phyloP scores from a whole-genome alignment of 2,113 vertebrate genomes.

The Xyrauchen texanus region DNA sequence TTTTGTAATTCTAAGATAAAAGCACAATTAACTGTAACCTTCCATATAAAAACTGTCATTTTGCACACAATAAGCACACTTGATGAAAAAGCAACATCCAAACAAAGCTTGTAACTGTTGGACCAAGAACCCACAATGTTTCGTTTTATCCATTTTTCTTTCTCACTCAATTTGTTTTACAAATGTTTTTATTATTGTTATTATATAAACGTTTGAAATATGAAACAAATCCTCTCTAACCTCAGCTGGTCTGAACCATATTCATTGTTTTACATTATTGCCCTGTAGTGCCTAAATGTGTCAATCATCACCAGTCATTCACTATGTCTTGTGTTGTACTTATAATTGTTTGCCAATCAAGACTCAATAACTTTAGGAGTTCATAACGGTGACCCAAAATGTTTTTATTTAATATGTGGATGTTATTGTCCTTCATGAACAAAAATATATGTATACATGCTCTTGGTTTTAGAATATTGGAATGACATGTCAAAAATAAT shows the following conservation, averaged over 20 bases:
- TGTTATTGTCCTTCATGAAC: not conserved
- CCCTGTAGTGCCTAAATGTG: conserved; percentile 4
- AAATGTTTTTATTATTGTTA: not conserved
- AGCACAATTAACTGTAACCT: not conserved
- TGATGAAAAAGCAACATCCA: conserved; percentile 26
- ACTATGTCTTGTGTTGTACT: not conserved
- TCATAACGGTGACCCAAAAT: not conserved
- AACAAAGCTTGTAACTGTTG: conserved; percentile 1
- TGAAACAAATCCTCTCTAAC: conserved; percentile 26
- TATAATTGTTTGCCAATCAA: not conserved
- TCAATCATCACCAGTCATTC: not conserved
- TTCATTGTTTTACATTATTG: conserved; percentile 29
- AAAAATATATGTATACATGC: not conserved
- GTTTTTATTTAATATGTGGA: not conserved
- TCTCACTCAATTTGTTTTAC: not conserved
- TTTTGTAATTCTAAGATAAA: conserved; percentile 56
- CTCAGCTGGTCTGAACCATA: conserved; percentile 56
- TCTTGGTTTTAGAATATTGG: not conserved
- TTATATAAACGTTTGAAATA: conserved; percentile 2
- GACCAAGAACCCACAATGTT: not conserved
- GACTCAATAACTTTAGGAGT: not conserved
- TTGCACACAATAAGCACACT: conserved; percentile 14
- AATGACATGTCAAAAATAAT: not conserved
- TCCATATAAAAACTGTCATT: not conserved
- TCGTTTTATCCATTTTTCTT: not conserved